Conservation (phyloP, 2,113 vertebrate genomes). For the Thamnophis sirtalis region DNA sequence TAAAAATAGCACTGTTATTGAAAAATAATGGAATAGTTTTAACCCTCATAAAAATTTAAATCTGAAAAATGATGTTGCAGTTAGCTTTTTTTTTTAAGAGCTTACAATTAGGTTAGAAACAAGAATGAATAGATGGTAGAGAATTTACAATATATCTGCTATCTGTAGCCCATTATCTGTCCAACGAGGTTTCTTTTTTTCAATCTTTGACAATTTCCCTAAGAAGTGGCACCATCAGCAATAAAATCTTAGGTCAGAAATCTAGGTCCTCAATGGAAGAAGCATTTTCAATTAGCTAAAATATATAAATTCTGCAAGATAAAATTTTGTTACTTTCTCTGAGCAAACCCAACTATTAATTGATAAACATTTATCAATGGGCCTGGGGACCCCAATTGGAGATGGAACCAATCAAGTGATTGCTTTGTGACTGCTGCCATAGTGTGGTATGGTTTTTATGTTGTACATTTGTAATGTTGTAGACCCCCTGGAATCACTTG, state of each 20-base stretch:
- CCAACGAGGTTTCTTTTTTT: neutral
- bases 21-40: constrained; percentile 41
- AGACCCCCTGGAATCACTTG: neutral
- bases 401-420: neutral
- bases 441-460: neutral
- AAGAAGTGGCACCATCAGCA: neutral
- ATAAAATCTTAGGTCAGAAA: neutral
- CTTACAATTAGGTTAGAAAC: neutral
- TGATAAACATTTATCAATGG: neutral
- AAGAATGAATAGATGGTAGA: neutral
- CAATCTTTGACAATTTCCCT: neutral
- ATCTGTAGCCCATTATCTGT: neutral
- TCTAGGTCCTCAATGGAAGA: neutral
- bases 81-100: constrained; percentile 6
- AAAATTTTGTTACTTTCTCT: neutral
- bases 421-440: neutral
- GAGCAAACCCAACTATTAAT: neutral
- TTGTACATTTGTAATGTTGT: neutral
- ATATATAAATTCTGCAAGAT: neutral
- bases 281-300: neutral
- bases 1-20: constrained; percentile 38
- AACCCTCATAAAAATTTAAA: constrained; percentile 42
- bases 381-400: neutral
- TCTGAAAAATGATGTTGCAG: constrained; percentile 24
- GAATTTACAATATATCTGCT: neutral